These are phyloP conservation scores for Cercopithecus petaurista DNA, from an alignment of 2,797 vertebrate species.

Conservation along the genomic window DNA sequence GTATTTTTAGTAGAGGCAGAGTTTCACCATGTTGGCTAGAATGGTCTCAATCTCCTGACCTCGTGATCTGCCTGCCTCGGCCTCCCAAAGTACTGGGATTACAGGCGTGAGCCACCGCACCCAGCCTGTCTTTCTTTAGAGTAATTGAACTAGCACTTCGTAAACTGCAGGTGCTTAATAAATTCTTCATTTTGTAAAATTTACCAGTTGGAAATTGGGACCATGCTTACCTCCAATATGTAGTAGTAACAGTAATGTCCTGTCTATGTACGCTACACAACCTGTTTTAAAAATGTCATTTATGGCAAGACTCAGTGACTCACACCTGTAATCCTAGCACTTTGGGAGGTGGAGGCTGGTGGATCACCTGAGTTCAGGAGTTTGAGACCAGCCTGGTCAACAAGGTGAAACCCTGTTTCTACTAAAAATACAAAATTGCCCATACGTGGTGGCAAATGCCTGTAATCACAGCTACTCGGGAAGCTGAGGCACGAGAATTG, in stretches of 20 bases:
- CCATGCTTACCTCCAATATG: not conserved
- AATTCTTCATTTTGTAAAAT: not conserved
- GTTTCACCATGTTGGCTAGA: no score
- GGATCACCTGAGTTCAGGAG: not conserved
- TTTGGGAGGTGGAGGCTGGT: not conserved
- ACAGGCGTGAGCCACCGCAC: no score
- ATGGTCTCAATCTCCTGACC: no score
- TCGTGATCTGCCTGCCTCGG: fast-evolving
- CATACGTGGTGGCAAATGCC: no score
- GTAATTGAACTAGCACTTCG: not conserved
- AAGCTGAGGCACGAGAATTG: no score
- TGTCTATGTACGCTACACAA: not conserved
- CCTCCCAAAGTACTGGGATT: no score
- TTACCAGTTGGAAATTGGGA: not conserved
- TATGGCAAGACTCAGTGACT: not conserved
- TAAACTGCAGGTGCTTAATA: not conserved
- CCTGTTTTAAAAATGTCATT: not conserved
- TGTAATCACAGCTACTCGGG: no score
- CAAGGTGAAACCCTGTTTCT: no score
- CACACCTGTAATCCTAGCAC: no score
- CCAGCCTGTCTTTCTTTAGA: not conserved
- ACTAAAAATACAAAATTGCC: no score
- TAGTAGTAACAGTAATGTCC: not conserved
- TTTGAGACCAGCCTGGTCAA: no score
- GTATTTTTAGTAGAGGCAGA: no score